These are phyloP conservation scores for Drosophila nigricruria DNA, from an alignment of 2,888 invertebrate genomes.

Conservation along the genomic window DNA sequence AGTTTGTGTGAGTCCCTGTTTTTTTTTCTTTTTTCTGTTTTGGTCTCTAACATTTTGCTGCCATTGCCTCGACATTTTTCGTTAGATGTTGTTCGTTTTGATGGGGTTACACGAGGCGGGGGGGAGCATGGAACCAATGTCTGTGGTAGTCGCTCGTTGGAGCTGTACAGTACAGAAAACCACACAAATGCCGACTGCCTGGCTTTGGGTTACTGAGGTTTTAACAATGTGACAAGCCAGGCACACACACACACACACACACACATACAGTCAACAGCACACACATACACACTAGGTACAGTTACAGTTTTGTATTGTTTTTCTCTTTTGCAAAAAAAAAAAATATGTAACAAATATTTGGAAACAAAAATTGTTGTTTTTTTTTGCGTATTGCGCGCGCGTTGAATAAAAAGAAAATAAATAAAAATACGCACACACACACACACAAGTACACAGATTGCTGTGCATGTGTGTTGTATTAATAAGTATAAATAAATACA, in stretches of 20 bases:
- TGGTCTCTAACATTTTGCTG: conserved; percentile 4
- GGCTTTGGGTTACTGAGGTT: conserved; percentile 46
- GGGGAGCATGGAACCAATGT: not conserved
- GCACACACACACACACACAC: conserved; percentile 23
- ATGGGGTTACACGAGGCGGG: not conserved
- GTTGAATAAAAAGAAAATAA: conserved; percentile 68
- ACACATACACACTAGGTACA: conserved; percentile 21
- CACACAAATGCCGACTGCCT: conserved; percentile 46
- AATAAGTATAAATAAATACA: conserved; percentile 73
- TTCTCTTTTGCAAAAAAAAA: conserved; percentile 53
- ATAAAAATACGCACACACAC: conserved; percentile 47
- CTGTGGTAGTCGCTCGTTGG: not conserved
- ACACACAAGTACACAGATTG: conserved; percentile 13
- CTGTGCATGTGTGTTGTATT: conserved; percentile 50
- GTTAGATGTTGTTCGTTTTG: conserved; percentile 42
- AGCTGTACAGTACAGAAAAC: conserved; percentile 31
- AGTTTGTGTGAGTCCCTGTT: conserved; percentile 49
- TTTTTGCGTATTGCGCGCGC: conserved; percentile 42
- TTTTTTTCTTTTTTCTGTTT: conserved; percentile 4
- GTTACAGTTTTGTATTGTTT: conserved; percentile 17
- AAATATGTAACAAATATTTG: conserved; percentile 66
- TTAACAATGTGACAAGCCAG: conserved; percentile 55
- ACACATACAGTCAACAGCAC: conserved; percentile 3
- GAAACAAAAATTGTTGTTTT: conserved; percentile 33
- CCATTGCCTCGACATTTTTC: conserved; percentile 45